phyloP scores from a whole-genome alignment of 2,113 vertebrate genomes.

The Myxocyprinus asiaticus region DNA sequence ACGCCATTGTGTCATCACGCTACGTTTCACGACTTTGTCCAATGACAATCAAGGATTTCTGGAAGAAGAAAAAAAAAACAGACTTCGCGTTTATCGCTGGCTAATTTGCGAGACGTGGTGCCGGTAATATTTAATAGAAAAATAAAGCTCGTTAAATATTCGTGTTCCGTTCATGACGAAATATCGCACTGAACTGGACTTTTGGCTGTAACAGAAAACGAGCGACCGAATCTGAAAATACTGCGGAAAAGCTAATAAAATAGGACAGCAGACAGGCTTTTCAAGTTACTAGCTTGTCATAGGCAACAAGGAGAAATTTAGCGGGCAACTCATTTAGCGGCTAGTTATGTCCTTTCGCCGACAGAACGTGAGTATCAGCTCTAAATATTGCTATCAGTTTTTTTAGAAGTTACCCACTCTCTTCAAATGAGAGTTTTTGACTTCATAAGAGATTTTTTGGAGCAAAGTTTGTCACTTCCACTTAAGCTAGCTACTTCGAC shows the following conservation, averaged over 20 bases:
- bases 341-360: constrained; percentile 58
- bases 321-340: constrained; percentile 40
- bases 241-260: background rate
- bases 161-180: constrained; percentile 38
- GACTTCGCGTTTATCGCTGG: constrained; percentile 33
- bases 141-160: constrained; percentile 9
- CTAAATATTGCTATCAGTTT: background rate
- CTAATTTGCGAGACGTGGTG: constrained; percentile 37
- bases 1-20: constrained; percentile 17
- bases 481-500: background rate
- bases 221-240: constrained; percentile 16
- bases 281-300: constrained; percentile 36
- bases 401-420: background rate
- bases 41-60: constrained; percentile 13
- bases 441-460: background rate
- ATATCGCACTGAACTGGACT: constrained; percentile 43
- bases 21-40: background rate
- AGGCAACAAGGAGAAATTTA: constrained; percentile 44
- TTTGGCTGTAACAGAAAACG: constrained; percentile 28
- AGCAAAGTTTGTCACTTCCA: background rate
- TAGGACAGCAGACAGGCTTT: constrained; percentile 19
- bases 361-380: constrained; percentile 53
- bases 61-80: constrained; percentile 20
- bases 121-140: constrained; percentile 39
- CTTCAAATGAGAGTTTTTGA: background rate